A percentile compares a stretch with the other conserved stretches of the same genome.
Evolutionary conservation across 2,888 invertebrate species (phyloP).

Genomic region (Clanis bilineata): DNA sequence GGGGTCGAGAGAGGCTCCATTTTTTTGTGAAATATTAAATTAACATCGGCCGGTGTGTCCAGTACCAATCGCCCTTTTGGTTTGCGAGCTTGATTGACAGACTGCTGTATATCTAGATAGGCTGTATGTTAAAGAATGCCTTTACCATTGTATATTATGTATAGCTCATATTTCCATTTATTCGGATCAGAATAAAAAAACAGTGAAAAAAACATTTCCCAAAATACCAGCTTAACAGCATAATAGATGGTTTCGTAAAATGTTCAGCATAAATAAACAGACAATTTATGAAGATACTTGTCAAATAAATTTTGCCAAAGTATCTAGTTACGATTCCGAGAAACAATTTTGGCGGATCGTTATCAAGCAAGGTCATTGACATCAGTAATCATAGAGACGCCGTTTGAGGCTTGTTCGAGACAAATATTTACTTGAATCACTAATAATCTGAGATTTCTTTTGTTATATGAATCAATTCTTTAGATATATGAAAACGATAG

Average conservation of each 20-base stretch:
- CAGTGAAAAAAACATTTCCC: neutral
- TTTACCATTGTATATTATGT: too few relatives aligned
- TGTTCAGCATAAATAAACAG: neutral
- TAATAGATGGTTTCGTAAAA: neutral
- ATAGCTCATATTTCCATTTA: too few relatives aligned
- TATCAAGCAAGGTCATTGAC: constrained; percentile 7
- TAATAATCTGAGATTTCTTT: neutral
- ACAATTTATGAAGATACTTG: neutral
- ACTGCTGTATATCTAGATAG: too few relatives aligned
- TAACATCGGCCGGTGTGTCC: too few relatives aligned
- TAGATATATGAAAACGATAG: too few relatives aligned
- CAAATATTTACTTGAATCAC: constrained; percentile 2
- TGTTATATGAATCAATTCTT: too few relatives aligned
- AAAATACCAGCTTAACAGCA: neutral
- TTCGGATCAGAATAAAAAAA: too few relatives aligned
- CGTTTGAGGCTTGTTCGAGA: neutral
- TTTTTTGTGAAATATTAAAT: too few relatives aligned
- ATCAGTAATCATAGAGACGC: neutral
- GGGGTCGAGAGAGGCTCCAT: too few relatives aligned
- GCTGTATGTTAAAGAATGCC: too few relatives aligned
- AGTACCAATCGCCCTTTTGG: too few relatives aligned
- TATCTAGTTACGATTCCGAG: neutral
- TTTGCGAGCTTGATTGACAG: too few relatives aligned
- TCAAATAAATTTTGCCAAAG: neutral
- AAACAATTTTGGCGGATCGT: neutral